Percentiles rank a stretch among this genome's conserved stretches.
Evolutionary conservation across 1,140 invertebrate species (phyloP).

Genomic region (Drosophila sulfurigaster): DNA sequence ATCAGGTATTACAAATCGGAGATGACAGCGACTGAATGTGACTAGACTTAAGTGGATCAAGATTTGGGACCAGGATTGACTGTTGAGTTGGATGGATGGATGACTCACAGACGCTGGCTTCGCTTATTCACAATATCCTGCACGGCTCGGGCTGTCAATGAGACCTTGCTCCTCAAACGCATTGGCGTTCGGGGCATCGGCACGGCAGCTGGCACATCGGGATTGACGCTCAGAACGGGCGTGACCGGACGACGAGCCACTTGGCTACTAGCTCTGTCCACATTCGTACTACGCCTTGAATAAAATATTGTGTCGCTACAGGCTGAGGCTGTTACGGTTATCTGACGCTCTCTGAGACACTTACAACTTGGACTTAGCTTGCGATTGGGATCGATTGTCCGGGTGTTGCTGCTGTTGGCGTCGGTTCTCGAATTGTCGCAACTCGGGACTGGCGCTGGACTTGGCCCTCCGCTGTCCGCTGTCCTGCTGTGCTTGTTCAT

Average conservation of each 20-base stretch:
- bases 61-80: too few relatives aligned
- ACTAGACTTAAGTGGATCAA: background rate
- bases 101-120: constrained; percentile 71
- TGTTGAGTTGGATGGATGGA: too few relatives aligned
- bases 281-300: constrained; percentile 71
- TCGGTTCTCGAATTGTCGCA: constrained; percentile 9
- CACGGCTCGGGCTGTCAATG: constrained; percentile 74
- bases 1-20: background rate
- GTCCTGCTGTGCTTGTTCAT: constrained; percentile 54
- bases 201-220: constrained; percentile 70
- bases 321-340: background rate
- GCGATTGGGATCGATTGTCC: constrained; percentile 52
- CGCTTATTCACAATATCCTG: constrained; percentile 76
- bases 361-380: constrained; percentile 76
- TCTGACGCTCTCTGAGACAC: constrained; percentile 25
- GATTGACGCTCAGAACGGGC: constrained; percentile 70
- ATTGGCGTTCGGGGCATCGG: constrained; percentile 79
- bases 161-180: constrained; percentile 72
- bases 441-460: constrained; percentile 60
- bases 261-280: constrained; percentile 71
- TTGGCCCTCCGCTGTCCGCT: constrained; percentile 58
- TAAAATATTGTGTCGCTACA: constrained; percentile 27
- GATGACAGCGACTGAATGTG: background rate
- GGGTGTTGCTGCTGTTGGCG: constrained; percentile 27
- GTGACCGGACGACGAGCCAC: constrained; percentile 70